Percentiles rank a stretch among this genome's conserved stretches.
Conservation (phyloP, 1,140 invertebrate genomes). For the Leptinotarsa defecta region DNA sequence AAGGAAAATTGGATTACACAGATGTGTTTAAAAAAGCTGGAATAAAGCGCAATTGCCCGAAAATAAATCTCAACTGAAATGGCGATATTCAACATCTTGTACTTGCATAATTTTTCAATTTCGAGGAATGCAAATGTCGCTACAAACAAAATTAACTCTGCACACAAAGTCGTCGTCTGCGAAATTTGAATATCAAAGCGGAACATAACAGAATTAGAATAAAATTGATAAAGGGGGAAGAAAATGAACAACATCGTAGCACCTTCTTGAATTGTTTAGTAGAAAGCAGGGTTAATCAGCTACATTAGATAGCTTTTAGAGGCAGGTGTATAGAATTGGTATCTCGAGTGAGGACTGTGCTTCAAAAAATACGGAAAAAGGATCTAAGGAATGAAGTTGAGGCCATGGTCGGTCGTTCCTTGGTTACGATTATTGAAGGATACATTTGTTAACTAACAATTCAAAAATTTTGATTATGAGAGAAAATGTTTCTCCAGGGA, state of each 20-base stretch:
- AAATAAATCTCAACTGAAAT: slow-evolving; percentile 18
- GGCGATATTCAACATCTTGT: slow-evolving; percentile 22
- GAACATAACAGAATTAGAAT: slow-evolving; percentile 34
- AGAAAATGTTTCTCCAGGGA: too few relatives aligned
- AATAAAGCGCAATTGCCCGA: background rate
- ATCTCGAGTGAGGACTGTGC: too few relatives aligned
- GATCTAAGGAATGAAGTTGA: too few relatives aligned
- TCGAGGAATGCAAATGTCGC: slow-evolving; percentile 21
- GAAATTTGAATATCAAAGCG: slow-evolving; percentile 31
- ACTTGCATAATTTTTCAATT: slow-evolving; percentile 28
- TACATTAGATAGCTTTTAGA: slow-evolving; percentile 27
- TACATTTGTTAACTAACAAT: too few relatives aligned
- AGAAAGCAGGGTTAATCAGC: slow-evolving; percentile 30
- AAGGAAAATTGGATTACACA: background rate
- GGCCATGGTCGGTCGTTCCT: too few relatives aligned
- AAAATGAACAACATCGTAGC: slow-evolving; percentile 28
- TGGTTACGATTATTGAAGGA: too few relatives aligned
- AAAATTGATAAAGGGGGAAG: slow-evolving; percentile 37
- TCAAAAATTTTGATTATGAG: too few relatives aligned
- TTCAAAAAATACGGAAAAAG: too few relatives aligned
- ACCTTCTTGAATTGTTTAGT: slow-evolving; percentile 30
- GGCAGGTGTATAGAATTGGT: slow-evolving; percentile 31
- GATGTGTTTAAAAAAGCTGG: background rate
- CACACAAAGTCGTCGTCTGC: slow-evolving; percentile 19
- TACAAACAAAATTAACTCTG: slow-evolving; percentile 19